Percentiles rank a stretch among this genome's conserved stretches.
Conservation (phyloP, 2,797 vertebrate species). For the Urocyon cinereoargenteus region DNA sequence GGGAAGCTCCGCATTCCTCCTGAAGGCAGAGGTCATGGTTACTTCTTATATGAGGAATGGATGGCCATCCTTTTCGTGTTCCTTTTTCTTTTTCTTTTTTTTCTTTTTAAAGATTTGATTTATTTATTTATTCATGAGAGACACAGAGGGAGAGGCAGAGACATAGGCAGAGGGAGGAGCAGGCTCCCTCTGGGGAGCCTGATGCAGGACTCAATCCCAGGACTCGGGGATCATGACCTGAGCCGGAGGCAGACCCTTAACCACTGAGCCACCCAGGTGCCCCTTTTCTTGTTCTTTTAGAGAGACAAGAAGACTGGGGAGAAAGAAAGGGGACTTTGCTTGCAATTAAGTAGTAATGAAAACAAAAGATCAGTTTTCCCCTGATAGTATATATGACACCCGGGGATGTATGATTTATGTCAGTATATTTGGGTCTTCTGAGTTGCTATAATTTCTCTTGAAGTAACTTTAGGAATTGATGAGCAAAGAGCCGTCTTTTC, state of each 20-base stretch:
- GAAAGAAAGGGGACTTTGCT: not conserved
- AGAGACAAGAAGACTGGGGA: not conserved
- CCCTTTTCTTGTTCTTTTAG: not conserved
- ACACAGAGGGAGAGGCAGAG: no score
- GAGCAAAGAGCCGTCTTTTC: not conserved
- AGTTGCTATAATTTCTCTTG: not conserved
- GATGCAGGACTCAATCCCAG: no score
- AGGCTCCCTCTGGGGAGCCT: no score
- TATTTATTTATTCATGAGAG: no score
- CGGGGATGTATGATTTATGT: not conserved
- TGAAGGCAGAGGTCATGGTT: not conserved
- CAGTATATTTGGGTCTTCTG: not conserved
- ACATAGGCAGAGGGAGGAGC: no score
- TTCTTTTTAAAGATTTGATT: no score
- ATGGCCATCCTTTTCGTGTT: not conserved
- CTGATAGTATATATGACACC: not conserved
- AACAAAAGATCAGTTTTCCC: not conserved
- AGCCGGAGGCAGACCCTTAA: no score
- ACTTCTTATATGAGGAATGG: not conserved
- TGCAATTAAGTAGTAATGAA: constrained; percentile 8
- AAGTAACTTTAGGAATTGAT: constrained; percentile 6
- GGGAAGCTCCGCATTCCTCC: not conserved
- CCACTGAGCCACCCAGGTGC: not conserved
- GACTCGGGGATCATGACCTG: no score
- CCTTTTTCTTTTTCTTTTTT: no score